Percentiles rank a stretch among this genome's conserved stretches.
Conservation (phyloP, 2,113 vertebrate genomes). For the Protomyctophum bolini region DNA sequence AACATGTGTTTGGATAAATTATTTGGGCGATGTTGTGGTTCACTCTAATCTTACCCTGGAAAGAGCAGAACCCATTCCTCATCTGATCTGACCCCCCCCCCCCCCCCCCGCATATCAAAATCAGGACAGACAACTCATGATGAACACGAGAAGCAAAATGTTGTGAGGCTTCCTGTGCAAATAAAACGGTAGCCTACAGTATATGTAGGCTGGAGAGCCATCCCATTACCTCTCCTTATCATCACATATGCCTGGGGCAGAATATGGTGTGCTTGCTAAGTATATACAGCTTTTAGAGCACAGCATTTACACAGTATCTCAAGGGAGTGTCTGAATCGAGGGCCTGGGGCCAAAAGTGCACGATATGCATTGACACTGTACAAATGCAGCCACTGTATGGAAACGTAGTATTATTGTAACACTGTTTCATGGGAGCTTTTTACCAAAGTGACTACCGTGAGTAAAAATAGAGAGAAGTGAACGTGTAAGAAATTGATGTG, state of each 20-base stretch:
- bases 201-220: constrained; percentile 38
- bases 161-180: too few relatives aligned
- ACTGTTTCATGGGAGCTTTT: constrained; percentile 17
- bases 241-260: constrained; percentile 20
- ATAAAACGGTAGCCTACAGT: constrained; percentile 9
- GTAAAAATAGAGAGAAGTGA: constrained; percentile 2
- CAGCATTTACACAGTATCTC: constrained; percentile 15
- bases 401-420: constrained; percentile 27
- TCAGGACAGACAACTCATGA: constrained; percentile 17
- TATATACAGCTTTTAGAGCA: constrained; percentile 30
- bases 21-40: constrained; percentile 2
- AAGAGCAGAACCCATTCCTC: neutral
- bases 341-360: constrained; percentile 26
- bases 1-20: neutral
- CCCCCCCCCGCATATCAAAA: neutral
- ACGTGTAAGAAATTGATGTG: neutral
- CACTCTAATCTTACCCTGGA: constrained; percentile 4
- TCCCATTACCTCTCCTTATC: constrained; percentile 45
- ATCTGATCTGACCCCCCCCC: neutral
- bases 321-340: constrained; percentile 6
- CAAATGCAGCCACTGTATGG: constrained; percentile 16
- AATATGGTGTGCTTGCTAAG: constrained; percentile 22
- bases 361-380: constrained; percentile 27
- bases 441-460: constrained; percentile 13
- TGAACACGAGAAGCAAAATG: neutral